Conservation (phyloP, 2,113 vertebrate genomes). For the Leucoraja erinaceus region DNA sequence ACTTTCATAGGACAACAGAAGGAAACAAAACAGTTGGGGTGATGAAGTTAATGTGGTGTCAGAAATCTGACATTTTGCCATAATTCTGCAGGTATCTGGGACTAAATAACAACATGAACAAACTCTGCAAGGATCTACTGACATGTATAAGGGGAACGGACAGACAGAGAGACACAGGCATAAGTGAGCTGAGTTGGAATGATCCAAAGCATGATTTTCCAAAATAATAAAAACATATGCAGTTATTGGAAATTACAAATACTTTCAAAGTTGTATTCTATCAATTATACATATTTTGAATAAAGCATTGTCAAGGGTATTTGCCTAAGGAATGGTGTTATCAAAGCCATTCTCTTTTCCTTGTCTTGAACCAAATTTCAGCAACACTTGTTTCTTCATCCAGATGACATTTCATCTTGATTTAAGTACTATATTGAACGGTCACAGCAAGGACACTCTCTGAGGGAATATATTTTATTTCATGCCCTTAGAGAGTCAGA, state of each 20-base stretch:
- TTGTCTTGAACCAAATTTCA: neutral
- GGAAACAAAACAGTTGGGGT: too few relatives aligned
- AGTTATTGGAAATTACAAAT: neutral
- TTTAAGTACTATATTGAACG: slow-evolving; percentile 33
- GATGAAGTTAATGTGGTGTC: neutral
- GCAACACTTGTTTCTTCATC: neutral
- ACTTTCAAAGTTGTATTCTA: neutral
- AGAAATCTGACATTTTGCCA: neutral
- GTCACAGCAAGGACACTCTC: slow-evolving; percentile 30
- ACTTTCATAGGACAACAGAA: too few relatives aligned
- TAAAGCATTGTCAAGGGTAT: neutral
- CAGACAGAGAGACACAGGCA: neutral
- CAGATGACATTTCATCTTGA: slow-evolving; percentile 33
- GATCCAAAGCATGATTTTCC: neutral
- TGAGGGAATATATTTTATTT: slow-evolving; percentile 25
- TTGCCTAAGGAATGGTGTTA: neutral
- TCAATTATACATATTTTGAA: slow-evolving; percentile 21
- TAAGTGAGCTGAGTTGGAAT: neutral
- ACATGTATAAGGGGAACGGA: neutral
- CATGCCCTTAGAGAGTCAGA: neutral
- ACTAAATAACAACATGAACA: neutral
- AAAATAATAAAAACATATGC: neutral
- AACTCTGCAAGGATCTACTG: neutral
- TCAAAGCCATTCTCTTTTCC: neutral
- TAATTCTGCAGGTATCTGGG: neutral